Conservation (phyloP, 2,888 invertebrate species). For the Diachrysia chrysitis region DNA sequence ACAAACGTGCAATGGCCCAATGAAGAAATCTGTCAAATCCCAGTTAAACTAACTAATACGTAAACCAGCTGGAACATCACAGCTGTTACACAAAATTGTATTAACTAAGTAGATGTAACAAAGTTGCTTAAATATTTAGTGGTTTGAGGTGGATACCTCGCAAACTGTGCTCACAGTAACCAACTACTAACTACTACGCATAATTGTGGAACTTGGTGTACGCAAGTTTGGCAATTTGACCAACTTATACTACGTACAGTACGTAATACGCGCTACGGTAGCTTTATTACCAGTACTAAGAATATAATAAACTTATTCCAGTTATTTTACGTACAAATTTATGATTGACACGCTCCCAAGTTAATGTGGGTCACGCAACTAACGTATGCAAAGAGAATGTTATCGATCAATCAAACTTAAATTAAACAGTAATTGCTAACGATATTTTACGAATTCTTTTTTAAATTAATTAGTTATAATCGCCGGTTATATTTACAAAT, state of each 20-base stretch:
- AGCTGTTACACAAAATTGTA: conserved; percentile 18
- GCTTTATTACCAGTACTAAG: conserved; percentile 32
- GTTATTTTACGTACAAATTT: conserved; percentile 51
- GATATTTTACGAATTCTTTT: conserved; percentile 16
- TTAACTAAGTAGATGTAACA: conserved; percentile 28
- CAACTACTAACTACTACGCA: conserved; percentile 35
- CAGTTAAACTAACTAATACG: too few species aligned
- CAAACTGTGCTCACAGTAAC: conserved; percentile 23
- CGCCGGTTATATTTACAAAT: neutral
- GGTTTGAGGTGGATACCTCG: conserved; percentile 20
- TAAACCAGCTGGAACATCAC: conserved; percentile 24
- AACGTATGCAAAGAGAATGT: conserved; percentile 9
- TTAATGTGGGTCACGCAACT: conserved; percentile 58
- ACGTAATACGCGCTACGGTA: conserved; percentile 23
- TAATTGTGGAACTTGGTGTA: conserved; percentile 28
- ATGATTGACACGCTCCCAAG: conserved; percentile 65
- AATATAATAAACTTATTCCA: conserved; percentile 13
- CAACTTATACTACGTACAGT: conserved; percentile 18
- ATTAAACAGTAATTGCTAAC: conserved; percentile 24
- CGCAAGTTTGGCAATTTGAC: conserved; percentile 38
- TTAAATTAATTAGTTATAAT: neutral
- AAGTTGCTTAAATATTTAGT: conserved; percentile 48
- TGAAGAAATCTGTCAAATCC: too few species aligned
- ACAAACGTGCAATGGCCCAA: too few species aligned
- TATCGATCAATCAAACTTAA: conserved; percentile 45